Percentiles rank a stretch among this genome's conserved stretches.
Evolutionary conservation across 2,888 invertebrate species (phyloP).

Genomic region (Lordiphosa fenestrarum): DNA sequence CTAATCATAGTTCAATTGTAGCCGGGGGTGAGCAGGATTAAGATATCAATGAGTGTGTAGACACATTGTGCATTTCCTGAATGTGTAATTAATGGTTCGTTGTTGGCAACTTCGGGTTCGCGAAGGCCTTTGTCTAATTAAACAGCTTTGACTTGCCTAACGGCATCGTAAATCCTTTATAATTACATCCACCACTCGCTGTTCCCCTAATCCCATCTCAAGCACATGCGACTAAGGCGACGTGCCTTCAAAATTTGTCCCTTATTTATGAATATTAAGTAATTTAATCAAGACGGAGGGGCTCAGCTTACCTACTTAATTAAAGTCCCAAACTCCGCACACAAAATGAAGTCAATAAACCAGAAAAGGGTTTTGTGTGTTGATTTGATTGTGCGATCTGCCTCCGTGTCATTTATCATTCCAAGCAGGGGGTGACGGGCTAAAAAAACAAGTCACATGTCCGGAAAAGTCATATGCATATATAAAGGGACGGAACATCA

Average conservation of each 20-base stretch:
- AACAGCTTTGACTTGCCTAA: conserved; percentile 49
- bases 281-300: conserved; percentile 29
- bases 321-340: conserved; percentile 44
- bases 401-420: conserved; percentile 61
- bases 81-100: conserved; percentile 31
- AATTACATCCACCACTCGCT: conserved; percentile 53
- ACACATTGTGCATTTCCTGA: conserved; percentile 20
- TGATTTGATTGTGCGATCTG: conserved; percentile 67
- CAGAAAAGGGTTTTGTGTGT: conserved; percentile 51
- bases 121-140: conserved; percentile 48
- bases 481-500: conserved; percentile 36
- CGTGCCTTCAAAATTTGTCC: conserved; percentile 58
- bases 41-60: conserved; percentile 21
- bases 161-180: conserved; percentile 65
- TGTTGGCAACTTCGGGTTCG: conserved; percentile 10
- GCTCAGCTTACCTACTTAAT: conserved; percentile 45
- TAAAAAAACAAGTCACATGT: conserved; percentile 35
- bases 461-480: conserved; percentile 28
- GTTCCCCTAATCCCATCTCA: conserved; percentile 29
- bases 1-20: conserved; percentile 1
- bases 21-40: conserved; percentile 11
- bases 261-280: conserved; percentile 67
- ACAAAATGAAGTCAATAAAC: conserved; percentile 54
- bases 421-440: conserved; percentile 14
- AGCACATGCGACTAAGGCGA: conserved; percentile 29